Percentiles rank a stretch among this genome's conserved stretches.
phyloP scores from a whole-genome alignment of 2,888 invertebrate species.

The Amblyjoppa proteus region DNA sequence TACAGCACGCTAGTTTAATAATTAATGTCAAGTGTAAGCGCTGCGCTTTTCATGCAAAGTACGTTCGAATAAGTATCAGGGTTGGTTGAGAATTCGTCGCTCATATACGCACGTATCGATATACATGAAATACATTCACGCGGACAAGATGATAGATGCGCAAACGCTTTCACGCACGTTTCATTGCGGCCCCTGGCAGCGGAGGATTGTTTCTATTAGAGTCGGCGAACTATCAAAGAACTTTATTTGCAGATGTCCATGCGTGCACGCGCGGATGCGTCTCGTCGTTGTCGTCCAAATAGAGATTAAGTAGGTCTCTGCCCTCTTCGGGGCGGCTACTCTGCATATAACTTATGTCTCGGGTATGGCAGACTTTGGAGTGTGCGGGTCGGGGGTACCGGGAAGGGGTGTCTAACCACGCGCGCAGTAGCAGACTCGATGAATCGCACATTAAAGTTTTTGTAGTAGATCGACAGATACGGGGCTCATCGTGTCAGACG shows the following conservation, averaged over 20 bases:
- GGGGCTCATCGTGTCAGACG: constrained; percentile 6
- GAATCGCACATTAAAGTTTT: neutral
- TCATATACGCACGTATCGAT: neutral
- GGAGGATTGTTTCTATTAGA: constrained; percentile 78
- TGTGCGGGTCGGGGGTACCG: no score
- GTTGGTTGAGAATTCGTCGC: constrained; percentile 1
- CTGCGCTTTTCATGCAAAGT: constrained; percentile 37
- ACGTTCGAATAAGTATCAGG: constrained; percentile 25
- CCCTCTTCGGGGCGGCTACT: constrained; percentile 63
- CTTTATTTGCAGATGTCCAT: constrained; percentile 69
- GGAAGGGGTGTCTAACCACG: constrained; percentile 1
- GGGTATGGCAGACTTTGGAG: constrained; percentile 19
- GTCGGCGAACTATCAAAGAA: constrained; percentile 79
- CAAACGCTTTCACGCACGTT: constrained; percentile 49
- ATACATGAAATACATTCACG: constrained; percentile 25
- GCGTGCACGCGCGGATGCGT: constrained; percentile 61
- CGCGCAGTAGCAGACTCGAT: neutral
- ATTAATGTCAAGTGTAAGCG: constrained; percentile 64
- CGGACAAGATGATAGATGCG: constrained; percentile 27
- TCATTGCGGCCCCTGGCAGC: constrained; percentile 31
- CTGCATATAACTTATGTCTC: constrained; percentile 52
- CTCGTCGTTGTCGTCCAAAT: constrained; percentile 71
- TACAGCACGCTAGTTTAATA: constrained; percentile 46
- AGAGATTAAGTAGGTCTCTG: constrained; percentile 77
- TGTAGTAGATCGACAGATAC: neutral